Evolutionary conservation across 2,888 invertebrate species (phyloP), one percentile per base, ranked within the genome.

Genomic region (Eupeodes latifasciatus): DNA sequence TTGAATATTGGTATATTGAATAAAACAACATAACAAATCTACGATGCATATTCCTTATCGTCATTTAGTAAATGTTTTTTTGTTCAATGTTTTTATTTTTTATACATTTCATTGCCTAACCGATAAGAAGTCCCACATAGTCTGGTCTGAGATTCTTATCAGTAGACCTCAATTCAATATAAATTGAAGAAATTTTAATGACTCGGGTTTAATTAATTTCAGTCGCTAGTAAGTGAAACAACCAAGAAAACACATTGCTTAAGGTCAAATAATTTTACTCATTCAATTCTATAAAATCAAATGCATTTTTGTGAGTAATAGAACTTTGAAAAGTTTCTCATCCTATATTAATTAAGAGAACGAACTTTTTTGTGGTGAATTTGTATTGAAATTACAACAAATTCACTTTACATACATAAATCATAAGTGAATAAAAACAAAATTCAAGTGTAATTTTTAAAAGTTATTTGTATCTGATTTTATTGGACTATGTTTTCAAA

Each of bases 141-240:
- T 67, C 72, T 75, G 49, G 76, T 49, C 40, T n/a, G 72, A 72
- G 64, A 55, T 66, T 62, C 87, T 90, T 90, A 90, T 90, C 90
- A 80, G 9, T 36, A 79, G 81, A 57, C 81, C 53, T 59, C 55
- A 59, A 62, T 49, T 81, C 61, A 53, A 72, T 89, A 90, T 90
- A 89, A 89, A 90, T 79, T 85, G 71, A 36, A 83, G 69, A 78
- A 87, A 85, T 66, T 72, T 11, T 57, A 27, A n/a, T 85, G 78
- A 51, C 81, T 71, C 51, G 44, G 84, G 84, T 83, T 90, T 87
- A 90, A 89, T 89, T 82, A 57, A 75, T 55, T 78, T 87, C 57
- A 82, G 81, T 77, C 61, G 69, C 62, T 83, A 69, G 57, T 69
- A 61, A 69, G 10, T 67, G 36, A 64, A 66, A 75, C 34, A 75